phyloP scores from a whole-genome alignment of 2,113 vertebrate species.

The Cavia aperea region DNA sequence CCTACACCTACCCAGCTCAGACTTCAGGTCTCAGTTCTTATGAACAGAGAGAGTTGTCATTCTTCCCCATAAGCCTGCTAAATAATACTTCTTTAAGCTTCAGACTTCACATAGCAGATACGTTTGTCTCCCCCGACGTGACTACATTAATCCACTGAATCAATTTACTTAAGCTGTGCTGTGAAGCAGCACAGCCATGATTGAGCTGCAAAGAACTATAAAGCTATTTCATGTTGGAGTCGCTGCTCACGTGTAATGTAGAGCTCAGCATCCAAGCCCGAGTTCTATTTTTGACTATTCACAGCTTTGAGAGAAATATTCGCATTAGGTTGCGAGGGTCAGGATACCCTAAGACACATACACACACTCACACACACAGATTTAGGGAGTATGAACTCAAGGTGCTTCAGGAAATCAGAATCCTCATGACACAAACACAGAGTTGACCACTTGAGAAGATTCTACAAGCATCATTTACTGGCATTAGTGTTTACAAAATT shows the following conservation, averaged over 20 bases:
- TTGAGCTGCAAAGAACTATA: conserved; percentile 51
- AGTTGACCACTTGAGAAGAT: not conserved
- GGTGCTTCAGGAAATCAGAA: conserved; percentile 31
- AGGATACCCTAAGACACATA: not conserved
- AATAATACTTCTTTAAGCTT: conserved; percentile 67
- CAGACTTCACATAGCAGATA: conserved; percentile 61
- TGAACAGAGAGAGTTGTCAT: conserved; percentile 64
- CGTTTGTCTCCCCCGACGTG: conserved; percentile 61
- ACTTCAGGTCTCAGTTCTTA: conserved; percentile 49
- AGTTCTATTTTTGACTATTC: conserved; percentile 12
- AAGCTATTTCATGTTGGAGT: conserved; percentile 46
- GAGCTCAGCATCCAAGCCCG: not conserved
- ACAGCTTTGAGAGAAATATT: not conserved
- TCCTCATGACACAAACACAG: not conserved
- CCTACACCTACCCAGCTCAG: conserved; percentile 29
- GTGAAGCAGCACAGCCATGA: not conserved
- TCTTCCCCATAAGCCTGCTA: conserved; percentile 53
- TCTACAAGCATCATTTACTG: not conserved
- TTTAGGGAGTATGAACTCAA: conserved; percentile 18
- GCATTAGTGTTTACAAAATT: conserved; percentile 11
- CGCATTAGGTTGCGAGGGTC: conserved; percentile 18
- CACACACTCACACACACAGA: not conserved
- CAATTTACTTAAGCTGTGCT: conserved; percentile 60
- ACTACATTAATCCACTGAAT: conserved; percentile 69
- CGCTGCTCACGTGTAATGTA: not conserved